These are phyloP conservation scores for Parambassis ranga DNA, from an alignment of 2,797 vertebrate genomes.

Conservation along the genomic window DNA sequence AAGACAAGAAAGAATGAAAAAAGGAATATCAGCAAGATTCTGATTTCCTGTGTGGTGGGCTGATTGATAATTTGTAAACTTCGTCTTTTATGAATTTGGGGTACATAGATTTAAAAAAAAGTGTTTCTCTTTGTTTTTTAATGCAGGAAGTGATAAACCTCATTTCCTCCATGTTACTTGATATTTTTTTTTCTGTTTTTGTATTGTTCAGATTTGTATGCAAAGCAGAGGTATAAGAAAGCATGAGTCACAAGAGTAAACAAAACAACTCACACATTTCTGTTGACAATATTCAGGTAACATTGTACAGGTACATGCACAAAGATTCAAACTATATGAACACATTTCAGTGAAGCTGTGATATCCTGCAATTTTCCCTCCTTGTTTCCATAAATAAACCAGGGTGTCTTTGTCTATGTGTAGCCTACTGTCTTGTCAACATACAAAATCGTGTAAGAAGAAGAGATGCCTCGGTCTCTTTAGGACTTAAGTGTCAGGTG, in stretches of 20 bases:
- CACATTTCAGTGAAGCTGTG: not conserved
- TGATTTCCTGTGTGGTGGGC: slow-evolving; percentile 32
- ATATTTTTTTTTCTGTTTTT: not conserved
- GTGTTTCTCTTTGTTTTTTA: no score
- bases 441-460: not conserved
- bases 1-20: slow-evolving; percentile 15
- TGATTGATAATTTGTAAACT: slow-evolving; percentile 35
- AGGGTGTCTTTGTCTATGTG: not conserved
- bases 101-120: slow-evolving; percentile 39
- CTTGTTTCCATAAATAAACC: not conserved
- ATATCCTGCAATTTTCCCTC: not conserved
- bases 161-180: not conserved
- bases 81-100: slow-evolving; percentile 39
- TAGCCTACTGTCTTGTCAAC: not conserved
- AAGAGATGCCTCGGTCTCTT: not conserved
- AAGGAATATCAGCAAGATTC: not conserved
- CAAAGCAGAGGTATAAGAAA: not conserved
- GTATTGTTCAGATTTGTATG: not conserved
- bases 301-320: not conserved
- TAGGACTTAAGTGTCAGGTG: no score
- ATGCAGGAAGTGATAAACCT: slow-evolving; percentile 1
- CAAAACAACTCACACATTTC: not conserved
- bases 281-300: not conserved
- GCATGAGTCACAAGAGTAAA: not conserved
- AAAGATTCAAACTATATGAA: not conserved